Percentiles rank a stretch among this genome's conserved stretches.
These are phyloP conservation scores for Platysternon megacephalum DNA, from an alignment of 2,113 vertebrate species.

Conservation along the genomic window DNA sequence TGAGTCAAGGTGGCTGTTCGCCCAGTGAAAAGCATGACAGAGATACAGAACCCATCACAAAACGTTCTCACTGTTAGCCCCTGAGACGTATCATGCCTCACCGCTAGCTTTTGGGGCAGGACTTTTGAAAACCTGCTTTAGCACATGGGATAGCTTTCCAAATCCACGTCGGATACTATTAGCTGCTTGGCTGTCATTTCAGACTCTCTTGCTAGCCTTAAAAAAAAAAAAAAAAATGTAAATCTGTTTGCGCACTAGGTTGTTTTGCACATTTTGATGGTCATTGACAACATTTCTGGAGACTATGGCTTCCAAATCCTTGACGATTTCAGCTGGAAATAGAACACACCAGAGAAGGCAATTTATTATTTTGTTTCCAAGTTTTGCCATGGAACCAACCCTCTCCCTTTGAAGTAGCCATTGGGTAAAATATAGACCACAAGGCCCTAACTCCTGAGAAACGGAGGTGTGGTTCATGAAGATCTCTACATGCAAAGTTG, in stretches of 20 bases:
- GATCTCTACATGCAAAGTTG: neutral
- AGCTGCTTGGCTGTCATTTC: neutral
- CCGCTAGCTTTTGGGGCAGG: too few relatives aligned
- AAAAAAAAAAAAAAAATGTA: neutral
- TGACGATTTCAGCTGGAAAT: neutral
- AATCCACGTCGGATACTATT: neutral
- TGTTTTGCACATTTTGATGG: neutral
- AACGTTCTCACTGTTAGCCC: neutral
- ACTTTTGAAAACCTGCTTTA: neutral
- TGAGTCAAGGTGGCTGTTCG: neutral
- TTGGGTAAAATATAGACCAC: neutral
- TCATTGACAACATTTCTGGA: neutral
- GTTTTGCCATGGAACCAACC: neutral
- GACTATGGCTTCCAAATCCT: neutral
- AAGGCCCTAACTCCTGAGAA: neutral
- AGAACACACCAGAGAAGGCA: neutral
- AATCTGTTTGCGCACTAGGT: neutral
- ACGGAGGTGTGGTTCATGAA: neutral
- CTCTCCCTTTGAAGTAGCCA: neutral
- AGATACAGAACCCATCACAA: neutral
- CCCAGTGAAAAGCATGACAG: neutral
- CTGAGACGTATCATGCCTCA: neutral
- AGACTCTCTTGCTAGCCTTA: neutral
- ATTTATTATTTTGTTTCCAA: neutral
- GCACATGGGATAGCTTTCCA: neutral